Percentiles rank a stretch among this genome's conserved stretches.
Conservation (phyloP, 2,113 vertebrate genomes). For the Procapra przewalskii region DNA sequence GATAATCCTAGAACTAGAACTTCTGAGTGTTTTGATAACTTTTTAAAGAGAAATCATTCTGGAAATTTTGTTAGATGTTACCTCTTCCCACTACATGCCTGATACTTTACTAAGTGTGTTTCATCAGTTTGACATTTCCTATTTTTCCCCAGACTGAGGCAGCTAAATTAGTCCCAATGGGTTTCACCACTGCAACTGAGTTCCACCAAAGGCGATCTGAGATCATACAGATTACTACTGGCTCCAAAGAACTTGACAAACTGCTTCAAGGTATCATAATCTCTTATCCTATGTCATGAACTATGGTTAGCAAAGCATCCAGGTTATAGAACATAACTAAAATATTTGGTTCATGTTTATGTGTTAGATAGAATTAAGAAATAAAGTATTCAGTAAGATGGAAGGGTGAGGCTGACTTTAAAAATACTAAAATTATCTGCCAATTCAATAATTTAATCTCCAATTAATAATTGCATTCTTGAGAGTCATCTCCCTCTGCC, state of each 20-base stretch:
- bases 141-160: slow-evolving; percentile 87
- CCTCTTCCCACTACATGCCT: not conserved
- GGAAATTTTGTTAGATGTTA: not conserved
- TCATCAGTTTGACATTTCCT: slow-evolving; percentile 31
- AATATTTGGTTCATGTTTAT: not conserved
- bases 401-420: not conserved
- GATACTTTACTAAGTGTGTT: slow-evolving; percentile 12
- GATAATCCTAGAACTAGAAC: not conserved
- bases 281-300: not conserved
- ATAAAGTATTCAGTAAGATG: not conserved
- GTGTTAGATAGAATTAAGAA: not conserved
- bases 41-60: slow-evolving; percentile 12
- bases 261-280: slow-evolving; percentile 88
- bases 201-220: slow-evolving; percentile 97
- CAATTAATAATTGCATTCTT: not conserved
- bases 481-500: not conserved
- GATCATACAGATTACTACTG: slow-evolving; percentile 98
- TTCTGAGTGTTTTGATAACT: not conserved
- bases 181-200: slow-evolving; percentile 97
- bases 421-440: not conserved
- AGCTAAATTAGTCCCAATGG: slow-evolving; percentile 96
- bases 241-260: slow-evolving; percentile 97
- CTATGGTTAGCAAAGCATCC: not conserved
- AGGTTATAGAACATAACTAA: not conserved
- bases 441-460: slow-evolving; percentile 27